Evolutionary conservation across 2,113 vertebrate species (phyloP), one percentile per base, ranked within the genome.

Genomic region (Heterotis niloticus): DNA sequence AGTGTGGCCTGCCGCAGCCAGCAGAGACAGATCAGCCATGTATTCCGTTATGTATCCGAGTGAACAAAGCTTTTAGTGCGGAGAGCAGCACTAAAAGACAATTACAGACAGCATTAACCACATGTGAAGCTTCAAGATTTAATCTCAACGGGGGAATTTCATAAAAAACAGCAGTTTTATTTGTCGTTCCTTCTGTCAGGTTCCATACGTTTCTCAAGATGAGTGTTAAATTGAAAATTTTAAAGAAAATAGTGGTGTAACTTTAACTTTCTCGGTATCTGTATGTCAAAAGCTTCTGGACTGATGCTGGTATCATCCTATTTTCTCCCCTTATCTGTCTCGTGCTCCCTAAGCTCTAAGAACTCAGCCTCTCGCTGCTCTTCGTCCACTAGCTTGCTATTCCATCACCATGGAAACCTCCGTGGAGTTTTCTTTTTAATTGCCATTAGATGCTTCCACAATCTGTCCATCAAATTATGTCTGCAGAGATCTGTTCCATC

Each of bases 351-450:
- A 17, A 64, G 51, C 64, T 65, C 79, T 26, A 5, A 76, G 80
- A 73, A 77, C 18, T 64, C 65, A 10, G 34, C 57, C 56, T 26
- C 26, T 68, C 56, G 57, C 72, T 74, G 72, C 26, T 70, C 9
- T 81, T 65, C 57, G 67, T 82, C 75, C 29, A 24, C 20, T 28
- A 20, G 29, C 78, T 76, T 78, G 78, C 78, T 28, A 68, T 80
- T 78, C 26, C 17, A 76, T 84, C 64, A 44, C 82, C 74, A 85
- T 85, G 74, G 81, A 67, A 82, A 85, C 84, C 54, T 78, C 75
- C 18, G 78, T 80, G 71, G 78, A 79, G 73, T 82, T 82, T 76
- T 64, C 72, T 81, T 78, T 82, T 85, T 83, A 84, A 85, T 83
- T 82, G 83, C 80, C 62, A 56, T 75, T 75, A 81, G 83, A 84